Evolutionary conservation across 2,113 vertebrate species (phyloP).

Genomic region (Morone saxatilis): DNA sequence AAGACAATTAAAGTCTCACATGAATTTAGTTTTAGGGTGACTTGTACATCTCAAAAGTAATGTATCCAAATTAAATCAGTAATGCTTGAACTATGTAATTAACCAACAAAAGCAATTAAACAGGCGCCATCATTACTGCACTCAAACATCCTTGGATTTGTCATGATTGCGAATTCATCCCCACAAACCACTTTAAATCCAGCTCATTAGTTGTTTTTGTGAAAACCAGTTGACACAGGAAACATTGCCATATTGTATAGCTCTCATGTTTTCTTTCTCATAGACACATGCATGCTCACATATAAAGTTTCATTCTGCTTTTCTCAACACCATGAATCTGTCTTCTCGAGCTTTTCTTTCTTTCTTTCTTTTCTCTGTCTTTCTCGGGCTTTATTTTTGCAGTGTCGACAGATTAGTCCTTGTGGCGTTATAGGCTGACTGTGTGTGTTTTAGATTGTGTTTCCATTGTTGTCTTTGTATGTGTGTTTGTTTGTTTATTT

Average conservation of each 20-base stretch:
- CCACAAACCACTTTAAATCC: constrained; percentile 28
- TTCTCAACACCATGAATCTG: constrained; percentile 59
- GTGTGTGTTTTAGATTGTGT: constrained; percentile 39
- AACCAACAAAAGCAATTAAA: not conserved
- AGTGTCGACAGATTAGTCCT: constrained; percentile 57
- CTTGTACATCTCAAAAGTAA: constrained; percentile 15
- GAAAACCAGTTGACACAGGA: constrained; percentile 22
- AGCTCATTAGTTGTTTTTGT: constrained; percentile 39
- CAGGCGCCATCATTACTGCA: constrained; percentile 12
- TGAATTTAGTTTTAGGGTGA: constrained; percentile 10
- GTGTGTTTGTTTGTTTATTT: not conserved
- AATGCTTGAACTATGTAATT: constrained; percentile 18
- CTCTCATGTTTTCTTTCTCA: constrained; percentile 8
- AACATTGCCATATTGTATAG: constrained; percentile 19
- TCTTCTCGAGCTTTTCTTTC: constrained; percentile 49
- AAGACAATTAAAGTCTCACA: constrained; percentile 12
- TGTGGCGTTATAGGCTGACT: constrained; percentile 49
- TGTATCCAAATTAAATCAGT: constrained; percentile 25
- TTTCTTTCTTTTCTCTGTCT: constrained; percentile 24
- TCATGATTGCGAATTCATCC: not conserved
- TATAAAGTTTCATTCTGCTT: constrained; percentile 53
- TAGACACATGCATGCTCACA: constrained; percentile 20
- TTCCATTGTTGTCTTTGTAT: constrained; percentile 19
- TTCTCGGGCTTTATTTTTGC: constrained; percentile 58
- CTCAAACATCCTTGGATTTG: not conserved